These are phyloP conservation scores for Vultur gryphus DNA, from an alignment of 2,797 vertebrate species.

Conservation along the genomic window DNA sequence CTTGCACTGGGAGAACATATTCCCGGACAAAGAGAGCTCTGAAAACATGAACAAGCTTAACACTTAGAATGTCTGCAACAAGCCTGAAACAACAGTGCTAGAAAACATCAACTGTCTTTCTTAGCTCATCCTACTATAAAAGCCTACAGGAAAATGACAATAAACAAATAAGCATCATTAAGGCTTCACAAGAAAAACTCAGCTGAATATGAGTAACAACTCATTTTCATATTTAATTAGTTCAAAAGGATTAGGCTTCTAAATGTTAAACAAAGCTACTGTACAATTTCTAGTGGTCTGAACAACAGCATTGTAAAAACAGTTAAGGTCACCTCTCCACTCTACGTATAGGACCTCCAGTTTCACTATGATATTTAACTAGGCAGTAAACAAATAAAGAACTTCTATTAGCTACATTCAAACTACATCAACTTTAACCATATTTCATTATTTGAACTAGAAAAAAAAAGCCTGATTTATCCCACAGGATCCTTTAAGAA, in stretches of 20 bases:
- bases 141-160: not conserved
- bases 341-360: fast-evolving
- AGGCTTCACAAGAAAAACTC: not conserved
- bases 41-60: not conserved
- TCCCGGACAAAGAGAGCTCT: not conserved
- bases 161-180: not conserved
- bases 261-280: not conserved
- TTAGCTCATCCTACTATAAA: not conserved
- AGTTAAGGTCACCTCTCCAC: not conserved
- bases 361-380: not conserved
- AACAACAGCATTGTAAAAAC: not conserved
- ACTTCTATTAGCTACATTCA: not conserved
- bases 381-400: not conserved
- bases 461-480: not conserved
- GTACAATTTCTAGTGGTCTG: not conserved
- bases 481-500: not conserved
- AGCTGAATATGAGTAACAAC: not conserved
- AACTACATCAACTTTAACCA: not conserved
- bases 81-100: not conserved
- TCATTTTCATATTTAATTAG: not conserved
- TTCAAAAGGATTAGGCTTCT: not conserved
- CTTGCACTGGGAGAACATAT: not conserved
- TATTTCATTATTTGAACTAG: not conserved
- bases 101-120: not conserved
- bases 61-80: not conserved